phyloP scores from a whole-genome alignment of 2,797 vertebrate species.

The Thunnus albacares region DNA sequence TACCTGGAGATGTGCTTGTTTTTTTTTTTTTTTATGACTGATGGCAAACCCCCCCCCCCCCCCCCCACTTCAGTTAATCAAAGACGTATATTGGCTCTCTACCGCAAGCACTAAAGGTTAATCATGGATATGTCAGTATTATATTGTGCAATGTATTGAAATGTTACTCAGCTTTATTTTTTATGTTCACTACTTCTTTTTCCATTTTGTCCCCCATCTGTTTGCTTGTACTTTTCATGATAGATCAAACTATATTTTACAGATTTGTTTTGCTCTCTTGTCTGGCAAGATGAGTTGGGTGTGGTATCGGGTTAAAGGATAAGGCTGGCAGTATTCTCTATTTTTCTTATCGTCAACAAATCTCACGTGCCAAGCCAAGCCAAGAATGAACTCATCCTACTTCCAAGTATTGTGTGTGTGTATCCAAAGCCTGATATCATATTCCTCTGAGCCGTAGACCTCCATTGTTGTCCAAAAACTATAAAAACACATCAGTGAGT shows the following conservation, averaged over 20 bases:
- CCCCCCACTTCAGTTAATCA: slow-evolving; percentile 47
- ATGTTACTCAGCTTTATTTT: slow-evolving; percentile 81
- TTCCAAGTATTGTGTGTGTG: background rate
- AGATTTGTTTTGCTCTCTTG: slow-evolving; percentile 25
- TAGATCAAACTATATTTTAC: slow-evolving; percentile 71
- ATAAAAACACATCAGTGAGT: too few species aligned
- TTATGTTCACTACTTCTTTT: slow-evolving; percentile 24
- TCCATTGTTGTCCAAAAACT: background rate
- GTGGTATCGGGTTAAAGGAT: background rate
- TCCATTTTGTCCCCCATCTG: background rate
- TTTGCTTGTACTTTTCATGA: slow-evolving; percentile 44
- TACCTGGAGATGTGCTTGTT: slow-evolving; percentile 39
- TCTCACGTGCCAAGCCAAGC: background rate
- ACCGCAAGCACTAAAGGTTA: slow-evolving; percentile 61
- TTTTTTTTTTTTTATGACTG: slow-evolving; percentile 62
- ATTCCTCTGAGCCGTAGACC: too few species aligned
- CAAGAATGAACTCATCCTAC: background rate
- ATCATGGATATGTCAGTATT: slow-evolving; percentile 77
- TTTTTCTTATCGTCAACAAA: too few species aligned
- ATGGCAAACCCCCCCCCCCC: slow-evolving; percentile 3
- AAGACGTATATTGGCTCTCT: slow-evolving; percentile 55
- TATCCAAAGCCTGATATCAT: background rate
- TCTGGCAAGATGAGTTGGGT: slow-evolving; percentile 10
- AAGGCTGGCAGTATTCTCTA: background rate
- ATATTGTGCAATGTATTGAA: slow-evolving; percentile 80